Evolutionary conservation across 2,797 vertebrate species (phyloP).

Genomic region (Pseudochirops cupreus): DNA sequence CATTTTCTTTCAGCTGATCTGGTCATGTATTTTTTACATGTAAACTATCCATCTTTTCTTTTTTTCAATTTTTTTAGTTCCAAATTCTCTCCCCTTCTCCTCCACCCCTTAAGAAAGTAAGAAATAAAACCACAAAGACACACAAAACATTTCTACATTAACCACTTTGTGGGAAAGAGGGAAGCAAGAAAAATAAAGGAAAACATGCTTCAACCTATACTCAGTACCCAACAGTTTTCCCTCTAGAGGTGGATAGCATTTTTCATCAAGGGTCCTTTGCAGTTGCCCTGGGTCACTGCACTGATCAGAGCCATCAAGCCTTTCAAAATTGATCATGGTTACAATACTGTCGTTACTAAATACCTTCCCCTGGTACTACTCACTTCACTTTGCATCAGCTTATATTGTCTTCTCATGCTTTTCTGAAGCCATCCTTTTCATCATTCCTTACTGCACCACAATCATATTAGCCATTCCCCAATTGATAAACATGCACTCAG

Average conservation of each 20-base stretch:
- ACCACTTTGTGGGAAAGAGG: neutral
- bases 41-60: neutral
- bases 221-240: neutral
- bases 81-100: neutral
- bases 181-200: neutral
- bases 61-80: neutral
- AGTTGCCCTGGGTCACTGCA: neutral
- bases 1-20: neutral
- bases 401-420: neutral
- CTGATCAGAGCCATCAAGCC: neutral
- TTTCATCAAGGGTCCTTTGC: neutral
- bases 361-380: neutral
- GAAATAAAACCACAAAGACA: neutral
- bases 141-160: neutral
- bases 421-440: neutral
- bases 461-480: neutral
- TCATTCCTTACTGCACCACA: neutral
- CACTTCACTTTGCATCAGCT: neutral
- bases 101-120: neutral
- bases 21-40: neutral
- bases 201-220: neutral
- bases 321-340: neutral
- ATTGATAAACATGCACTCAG: neutral
- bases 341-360: neutral
- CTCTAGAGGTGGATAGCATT: neutral